These are phyloP conservation scores for Psilanteris sp. DNA, from an alignment of 1,140 invertebrate genomes.

Conservation along the genomic window DNA sequence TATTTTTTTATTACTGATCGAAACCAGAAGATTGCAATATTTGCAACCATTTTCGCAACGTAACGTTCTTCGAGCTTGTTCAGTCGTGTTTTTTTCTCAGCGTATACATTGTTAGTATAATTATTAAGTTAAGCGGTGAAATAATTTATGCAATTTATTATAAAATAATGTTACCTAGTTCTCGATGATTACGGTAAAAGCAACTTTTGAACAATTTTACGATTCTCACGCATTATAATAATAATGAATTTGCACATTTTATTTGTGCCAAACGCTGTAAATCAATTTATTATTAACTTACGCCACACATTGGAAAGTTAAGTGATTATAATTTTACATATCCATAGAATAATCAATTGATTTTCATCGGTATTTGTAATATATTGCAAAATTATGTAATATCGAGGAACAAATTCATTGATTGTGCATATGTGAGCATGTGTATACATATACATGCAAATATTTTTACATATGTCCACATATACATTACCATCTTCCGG, in stretches of 20 bases:
- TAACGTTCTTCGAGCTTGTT: no score
- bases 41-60: no score
- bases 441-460: conserved; percentile 1
- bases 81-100: conserved; percentile 2
- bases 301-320: background rate
- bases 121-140: conserved; percentile 39
- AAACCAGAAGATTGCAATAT: background rate
- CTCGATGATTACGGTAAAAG: conserved; percentile 7
- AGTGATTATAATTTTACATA: conserved; percentile 11
- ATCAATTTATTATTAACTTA: conserved; percentile 13
- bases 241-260: conserved; percentile 16
- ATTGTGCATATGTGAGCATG: conserved; percentile 1
- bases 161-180: conserved; percentile 26
- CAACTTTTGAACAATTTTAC: conserved; percentile 17
- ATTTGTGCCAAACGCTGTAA: conserved; percentile 29
- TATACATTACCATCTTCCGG: conserved; percentile 10
- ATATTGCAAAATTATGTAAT: conserved; percentile 13
- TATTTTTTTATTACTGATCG: no score
- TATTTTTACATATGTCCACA: conserved; percentile 8
- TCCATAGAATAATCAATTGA: background rate
- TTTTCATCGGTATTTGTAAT: conserved; percentile 7
- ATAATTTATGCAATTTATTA: conserved; percentile 46
- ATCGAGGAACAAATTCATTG: conserved; percentile 15
- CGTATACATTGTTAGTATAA: conserved; percentile 26
- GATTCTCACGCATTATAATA: background rate